These are phyloP conservation scores for Augochlorella aurata DNA, from an alignment of 2,888 invertebrate genomes.

Conservation along the genomic window DNA sequence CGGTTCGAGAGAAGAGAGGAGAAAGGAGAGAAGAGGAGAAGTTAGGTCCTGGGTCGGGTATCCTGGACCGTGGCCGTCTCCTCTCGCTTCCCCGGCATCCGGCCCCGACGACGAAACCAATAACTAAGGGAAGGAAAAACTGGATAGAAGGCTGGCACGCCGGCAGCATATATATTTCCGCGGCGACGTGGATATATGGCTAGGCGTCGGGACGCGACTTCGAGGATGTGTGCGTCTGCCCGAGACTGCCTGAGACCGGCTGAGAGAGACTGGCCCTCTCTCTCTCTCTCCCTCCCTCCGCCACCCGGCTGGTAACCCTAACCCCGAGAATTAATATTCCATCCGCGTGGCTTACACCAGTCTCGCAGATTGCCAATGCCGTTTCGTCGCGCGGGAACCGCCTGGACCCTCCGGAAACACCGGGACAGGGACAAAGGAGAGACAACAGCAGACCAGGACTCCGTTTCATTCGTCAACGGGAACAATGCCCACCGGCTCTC, in stretches of 20 bases:
- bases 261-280: background rate
- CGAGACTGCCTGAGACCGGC: background rate
- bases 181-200: conserved; percentile 53
- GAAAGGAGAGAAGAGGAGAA: background rate
- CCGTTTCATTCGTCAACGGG: conserved; percentile 61
- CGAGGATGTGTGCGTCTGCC: background rate
- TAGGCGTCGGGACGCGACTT: conserved; percentile 5
- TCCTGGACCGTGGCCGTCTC: conserved; percentile 56
- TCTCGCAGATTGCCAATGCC: conserved; percentile 75
- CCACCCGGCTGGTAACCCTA: conserved; percentile 66
- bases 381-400: conserved; percentile 59
- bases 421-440: conserved; percentile 54
- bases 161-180: conserved; percentile 60
- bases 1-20: background rate
- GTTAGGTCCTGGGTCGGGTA: conserved; percentile 36
- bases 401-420: conserved; percentile 62
- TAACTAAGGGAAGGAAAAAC: conserved; percentile 75
- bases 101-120: conserved; percentile 76
- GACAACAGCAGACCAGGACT: conserved; percentile 29
- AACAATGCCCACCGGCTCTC: conserved; percentile 49
- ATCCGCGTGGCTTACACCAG: conserved; percentile 73
- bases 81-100: conserved; percentile 64
- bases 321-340: conserved; percentile 79
- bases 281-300: background rate
- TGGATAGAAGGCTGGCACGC: conserved; percentile 57